Base-by-base conservation (phyloP, 2,888 invertebrate species). In the Eristalinus sepulchralis region DNA sequence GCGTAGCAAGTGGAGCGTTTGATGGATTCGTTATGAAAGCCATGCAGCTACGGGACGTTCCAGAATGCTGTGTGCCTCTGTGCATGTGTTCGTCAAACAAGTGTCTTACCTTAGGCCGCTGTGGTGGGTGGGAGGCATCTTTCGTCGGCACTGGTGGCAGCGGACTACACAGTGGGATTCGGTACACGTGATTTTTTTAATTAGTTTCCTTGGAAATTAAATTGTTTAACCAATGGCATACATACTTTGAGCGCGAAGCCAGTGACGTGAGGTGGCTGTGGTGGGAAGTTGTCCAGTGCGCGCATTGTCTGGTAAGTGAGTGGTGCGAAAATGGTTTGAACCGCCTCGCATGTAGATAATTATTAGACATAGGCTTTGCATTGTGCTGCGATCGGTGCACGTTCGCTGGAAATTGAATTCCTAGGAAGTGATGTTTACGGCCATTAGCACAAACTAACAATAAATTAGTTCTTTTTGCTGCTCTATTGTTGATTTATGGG, bases 171-270 rank as follows among this genome's bases (percentile, higher is more conserved):
- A 59, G 70, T 84, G 67, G 67, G 63, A 68, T 77, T 83, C 57
- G 55, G 73, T 76, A 80, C 81, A 80, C 77, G 76, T 64, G 72
- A 77, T 77, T 85, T 90, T 90, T 91, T 90, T 91, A 91, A 91
- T 91, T 91, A 91, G 90, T 90, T 91, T 91, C 90, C 91, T 90
- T 89, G 90, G 90, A 91, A 91, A 91, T 91, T 90, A 91, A 91
- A 90, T 91, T 91, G 90, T 90, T 91, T 81, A 73, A 77, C 72
- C 72, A 60, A 78, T 77, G 73, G 77, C 72, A 47, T 59, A 73
- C 72, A 47, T 59, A 75, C 73, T 83, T 78, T 59, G n/a, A 71
- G 53, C 55, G 70, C 84, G 47, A 67, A 68, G 47, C 55, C 70
- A 36, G n/a, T 47, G 39, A 13, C 2, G 31, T 27, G n/a, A 4